These are phyloP conservation scores for Hirundichthys speculiger DNA, from an alignment of 2,113 vertebrate genomes.

Conservation along the genomic window DNA sequence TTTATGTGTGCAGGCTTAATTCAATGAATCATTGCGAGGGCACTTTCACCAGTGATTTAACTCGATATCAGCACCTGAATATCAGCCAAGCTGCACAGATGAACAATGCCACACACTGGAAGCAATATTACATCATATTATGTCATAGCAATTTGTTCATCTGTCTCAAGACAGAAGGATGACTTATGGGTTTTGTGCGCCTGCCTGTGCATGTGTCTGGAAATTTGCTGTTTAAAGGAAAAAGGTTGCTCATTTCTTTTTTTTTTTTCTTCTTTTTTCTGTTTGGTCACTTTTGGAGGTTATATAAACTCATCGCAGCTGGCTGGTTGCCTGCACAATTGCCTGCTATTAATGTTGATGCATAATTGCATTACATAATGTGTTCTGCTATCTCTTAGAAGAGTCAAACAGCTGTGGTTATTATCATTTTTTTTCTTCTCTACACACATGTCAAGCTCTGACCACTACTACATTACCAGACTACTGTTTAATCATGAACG, in stretches of 20 bases:
- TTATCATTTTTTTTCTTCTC: slow-evolving; percentile 33
- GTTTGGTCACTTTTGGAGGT: too few species aligned
- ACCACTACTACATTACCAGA: slow-evolving; percentile 35
- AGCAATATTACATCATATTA: slow-evolving; percentile 59
- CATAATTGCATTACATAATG: slow-evolving; percentile 78
- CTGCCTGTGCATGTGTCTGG: background rate
- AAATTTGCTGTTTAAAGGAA: slow-evolving; percentile 27
- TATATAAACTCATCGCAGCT: slow-evolving; percentile 75
- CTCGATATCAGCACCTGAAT: slow-evolving; percentile 52
- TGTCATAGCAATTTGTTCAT: slow-evolving; percentile 71
- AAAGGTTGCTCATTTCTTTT: slow-evolving; percentile 48
- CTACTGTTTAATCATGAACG: slow-evolving; percentile 48
- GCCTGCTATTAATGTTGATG: slow-evolving; percentile 74
- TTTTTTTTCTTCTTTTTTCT: slow-evolving; percentile 62
- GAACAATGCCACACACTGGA: slow-evolving; percentile 65
- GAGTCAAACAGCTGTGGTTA: slow-evolving; percentile 69
- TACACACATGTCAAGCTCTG: slow-evolving; percentile 40
- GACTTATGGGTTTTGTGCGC: slow-evolving; percentile 21
- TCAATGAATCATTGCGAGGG: slow-evolving; percentile 61
- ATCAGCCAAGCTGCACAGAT: slow-evolving; percentile 67
- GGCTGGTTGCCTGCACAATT: slow-evolving; percentile 73
- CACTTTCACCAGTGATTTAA: slow-evolving; percentile 63
- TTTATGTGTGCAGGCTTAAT: slow-evolving; percentile 63
- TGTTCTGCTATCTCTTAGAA: slow-evolving; percentile 61
- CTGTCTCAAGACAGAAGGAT: slow-evolving; percentile 41